Percentiles rank a stretch among this genome's conserved stretches.
Evolutionary conservation across 2,797 vertebrate species (phyloP).

Genomic region (Lepus oiostolus): DNA sequence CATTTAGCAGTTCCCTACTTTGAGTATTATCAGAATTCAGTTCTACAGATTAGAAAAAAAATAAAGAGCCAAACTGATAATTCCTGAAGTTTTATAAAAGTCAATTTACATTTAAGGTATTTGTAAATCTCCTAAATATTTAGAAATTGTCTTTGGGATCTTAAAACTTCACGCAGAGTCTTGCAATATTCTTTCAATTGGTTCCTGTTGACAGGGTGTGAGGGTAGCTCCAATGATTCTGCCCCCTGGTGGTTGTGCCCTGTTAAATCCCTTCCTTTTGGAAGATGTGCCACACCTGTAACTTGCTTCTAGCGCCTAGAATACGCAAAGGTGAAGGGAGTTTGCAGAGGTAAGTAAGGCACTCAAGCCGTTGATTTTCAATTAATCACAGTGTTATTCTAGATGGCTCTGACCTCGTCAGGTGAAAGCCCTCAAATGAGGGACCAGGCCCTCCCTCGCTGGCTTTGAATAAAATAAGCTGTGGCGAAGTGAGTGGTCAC

Average conservation of each 20-base stretch:
- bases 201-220: not conserved
- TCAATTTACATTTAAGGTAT: constrained; percentile 10
- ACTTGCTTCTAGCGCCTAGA: not conserved
- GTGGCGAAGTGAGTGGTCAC: not conserved
- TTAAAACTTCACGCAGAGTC: not conserved
- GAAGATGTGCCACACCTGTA: not conserved
- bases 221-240: not conserved
- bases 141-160: not conserved
- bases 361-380: not conserved
- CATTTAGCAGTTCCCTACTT: constrained; percentile 55
- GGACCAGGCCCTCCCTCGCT: not conserved
- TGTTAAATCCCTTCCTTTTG: not conserved
- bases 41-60: constrained; percentile 7
- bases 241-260: not conserved
- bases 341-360: constrained; percentile 22
- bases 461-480: constrained; percentile 27
- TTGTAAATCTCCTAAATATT: not conserved
- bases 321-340: not conserved
- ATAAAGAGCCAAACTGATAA: constrained; percentile 4
- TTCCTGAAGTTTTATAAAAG: constrained; percentile 32
- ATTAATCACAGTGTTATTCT: not conserved
- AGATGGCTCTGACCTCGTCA: not conserved
- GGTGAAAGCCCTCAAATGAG: not conserved
- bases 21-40: constrained; percentile 1
- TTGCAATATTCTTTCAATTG: not conserved